These are phyloP conservation scores for Bembecia ichneumoniformis DNA, from an alignment of 2,888 invertebrate genomes.

Conservation along the genomic window DNA sequence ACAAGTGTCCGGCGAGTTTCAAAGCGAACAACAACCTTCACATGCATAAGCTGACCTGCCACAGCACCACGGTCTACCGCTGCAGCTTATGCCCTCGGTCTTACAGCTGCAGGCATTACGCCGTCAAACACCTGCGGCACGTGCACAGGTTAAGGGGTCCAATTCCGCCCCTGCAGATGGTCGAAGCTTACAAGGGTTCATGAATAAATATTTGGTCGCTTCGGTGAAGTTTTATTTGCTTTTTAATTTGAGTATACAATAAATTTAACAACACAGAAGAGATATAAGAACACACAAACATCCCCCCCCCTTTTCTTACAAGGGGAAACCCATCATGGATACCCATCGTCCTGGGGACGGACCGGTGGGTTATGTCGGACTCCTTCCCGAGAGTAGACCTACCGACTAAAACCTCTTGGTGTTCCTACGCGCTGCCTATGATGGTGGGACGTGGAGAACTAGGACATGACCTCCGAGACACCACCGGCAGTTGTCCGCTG, in stretches of 20 bases:
- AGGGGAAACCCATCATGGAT: too few relatives aligned
- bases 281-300: too few relatives aligned
- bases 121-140: slow-evolving; percentile 26
- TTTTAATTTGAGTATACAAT: not conserved
- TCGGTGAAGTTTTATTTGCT: not conserved
- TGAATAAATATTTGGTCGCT: not conserved
- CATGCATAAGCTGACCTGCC: slow-evolving; percentile 34
- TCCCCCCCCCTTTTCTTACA: too few relatives aligned
- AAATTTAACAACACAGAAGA: too few relatives aligned
- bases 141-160: slow-evolving; percentile 21
- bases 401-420: too few relatives aligned
- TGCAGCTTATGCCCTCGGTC: slow-evolving; percentile 17
- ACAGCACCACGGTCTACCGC: slow-evolving; percentile 20
- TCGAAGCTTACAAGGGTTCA: not conserved
- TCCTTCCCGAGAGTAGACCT: too few relatives aligned
- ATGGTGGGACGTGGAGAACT: too few relatives aligned
- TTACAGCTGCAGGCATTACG: slow-evolving; percentile 34
- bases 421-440: too few relatives aligned
- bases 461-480: too few relatives aligned
- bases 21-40: slow-evolving; percentile 38
- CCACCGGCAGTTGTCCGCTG: too few relatives aligned
- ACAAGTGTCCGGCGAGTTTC: slow-evolving; percentile 36
- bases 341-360: too few relatives aligned
- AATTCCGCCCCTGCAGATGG: not conserved
- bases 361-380: too few relatives aligned